Evolutionary conservation across 2,888 invertebrate genomes (phyloP), one percentile per base, ranked within the genome.

Genomic region (Camponotus fellah): DNA sequence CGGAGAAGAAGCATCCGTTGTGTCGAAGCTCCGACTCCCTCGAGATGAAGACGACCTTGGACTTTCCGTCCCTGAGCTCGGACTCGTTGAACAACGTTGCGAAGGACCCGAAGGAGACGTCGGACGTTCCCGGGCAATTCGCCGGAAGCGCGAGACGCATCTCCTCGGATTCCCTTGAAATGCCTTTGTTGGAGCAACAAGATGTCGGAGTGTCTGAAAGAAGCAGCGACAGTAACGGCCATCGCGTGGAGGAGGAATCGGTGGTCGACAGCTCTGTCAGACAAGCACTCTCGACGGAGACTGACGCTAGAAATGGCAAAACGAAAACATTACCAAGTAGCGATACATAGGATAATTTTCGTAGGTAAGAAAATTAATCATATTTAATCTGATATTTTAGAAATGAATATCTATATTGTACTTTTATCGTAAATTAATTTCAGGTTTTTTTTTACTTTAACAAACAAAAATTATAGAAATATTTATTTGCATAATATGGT

Each of bases 11-110:
- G 40, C 95, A 96, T 92, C 95, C 95, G 0, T 95, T 96, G 68
- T 96, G 96, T 86, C 96, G 96, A 64, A 97, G 97, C 91, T 96
- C 96, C 1, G 97, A 97, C 92, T 97, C 97, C 77, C 94, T 97
- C 81, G 97, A 97, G 88, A 95, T 96, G 86, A 96, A 96, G 91
- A 96, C 96, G 66, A 95, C 95, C 0, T 83, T 95, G 17, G 95
- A 95, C 84, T 92, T 92, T 85, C 95, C 95, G 3, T 95, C 95
- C 0, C 82, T 95, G 40, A 95, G 95, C 84, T 95, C 95, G 3
- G 95, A 95, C 74, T 95, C 95, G 3, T 82, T 95, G 58, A 95
- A 95, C 74, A 95, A 94, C 72, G 92, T 94, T 26, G 26, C 26
- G 0, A 87, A 91, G 34, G 94, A 95, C 49, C 32, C 92, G 0